Evolutionary conservation across 2,888 invertebrate genomes (phyloP), one percentile per base, ranked within the genome.

Genomic region (Hedya salicella): DNA sequence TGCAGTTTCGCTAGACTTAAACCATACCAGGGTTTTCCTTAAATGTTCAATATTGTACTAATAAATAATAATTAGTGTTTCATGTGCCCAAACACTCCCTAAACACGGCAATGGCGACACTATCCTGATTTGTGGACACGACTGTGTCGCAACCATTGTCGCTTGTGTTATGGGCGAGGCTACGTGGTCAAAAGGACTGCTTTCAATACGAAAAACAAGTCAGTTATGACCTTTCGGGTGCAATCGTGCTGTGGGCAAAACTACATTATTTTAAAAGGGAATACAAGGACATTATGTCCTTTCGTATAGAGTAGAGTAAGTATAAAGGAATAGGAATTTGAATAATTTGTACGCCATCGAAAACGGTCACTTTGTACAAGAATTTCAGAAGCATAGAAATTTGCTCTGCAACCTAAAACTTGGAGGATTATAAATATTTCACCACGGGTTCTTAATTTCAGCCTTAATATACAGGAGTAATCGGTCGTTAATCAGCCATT

Each of bases 51-150:
- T 48, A 30, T 8, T 30, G 9, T 21, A 14, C 46, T 46, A 32
- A 57, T 57, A 57, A 46, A 57, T 57, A 46, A 32, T 57, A 57
- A 57, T 57, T 44, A 57, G 8, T 32, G 57, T 46, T 32, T 13
- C 14, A 17, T 17, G 5, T 32, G 44, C 56, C 57, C 25, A 57
- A 57, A 46, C 59, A 60, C 32, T 16, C 39, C 36, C 48, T 49
- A 25, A 59, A 60, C 21, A 25, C 21, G 11, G 30, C 30, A 42
- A 44, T 44, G 21, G 44, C 25, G 59, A 49, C 49, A 59, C 36
- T 49, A 49, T 60, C 39, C 59, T 49, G 48, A 60, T 60, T 60
- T 49, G 39, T 46, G n/a, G 19, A 46, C 46, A 46, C 17, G 56
- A 56, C 56, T 8, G 0, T 56, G 42, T 56, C 42, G 42, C 17